Evolutionary conservation across 1,140 invertebrate species (phyloP), one percentile per base, ranked within the genome.

Genomic region (Berghia stephanieae): DNA sequence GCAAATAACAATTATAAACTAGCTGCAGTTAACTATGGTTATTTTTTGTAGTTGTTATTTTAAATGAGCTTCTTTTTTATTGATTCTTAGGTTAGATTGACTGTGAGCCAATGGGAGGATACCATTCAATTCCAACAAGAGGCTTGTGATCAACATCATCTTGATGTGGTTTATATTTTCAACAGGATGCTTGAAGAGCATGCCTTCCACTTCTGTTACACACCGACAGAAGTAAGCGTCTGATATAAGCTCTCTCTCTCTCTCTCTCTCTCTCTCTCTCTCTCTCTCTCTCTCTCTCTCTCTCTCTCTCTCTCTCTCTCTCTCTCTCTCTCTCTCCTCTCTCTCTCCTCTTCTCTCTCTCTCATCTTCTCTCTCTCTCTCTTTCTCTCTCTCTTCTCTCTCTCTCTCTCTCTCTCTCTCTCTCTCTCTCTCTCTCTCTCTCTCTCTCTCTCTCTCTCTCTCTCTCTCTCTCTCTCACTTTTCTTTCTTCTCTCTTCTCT

Each of bases 161-260:
- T 80, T 10, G 82, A 83, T 78, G 80, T 83, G 16, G 76, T 79
- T 24, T 83, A 78, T 43, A 63, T 83, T 10, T 82, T 83, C 68
- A 69, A 81, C 27, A 78, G 75, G 31, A 75, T 83, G n/a, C 42
- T 79, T 34, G 57, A 75, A 21, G 67, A 79, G 49, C 70, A 80
- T 52, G 10, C 57, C 57, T 27, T 27, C 57, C 57, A 16, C 57
- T 27, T 27, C 57, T 27, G 8, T 27, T 16, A 16, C 10, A 16
- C 10, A 49, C 10, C 16, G 57, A 16, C 31, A 21, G 24, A 16
- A 16, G 16, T 10, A 21, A 21, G 16, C 16, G 57, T 21, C 8
- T 60, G 10, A 27, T 27, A 16, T 43, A 16, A 67, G 18, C 6
- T 67, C 40, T 34, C 8, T 67, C 40, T 31, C 34, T 67, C 10